These are phyloP conservation scores for Papio anubis DNA, from an alignment of 2,113 vertebrate genomes.

Conservation along the genomic window DNA sequence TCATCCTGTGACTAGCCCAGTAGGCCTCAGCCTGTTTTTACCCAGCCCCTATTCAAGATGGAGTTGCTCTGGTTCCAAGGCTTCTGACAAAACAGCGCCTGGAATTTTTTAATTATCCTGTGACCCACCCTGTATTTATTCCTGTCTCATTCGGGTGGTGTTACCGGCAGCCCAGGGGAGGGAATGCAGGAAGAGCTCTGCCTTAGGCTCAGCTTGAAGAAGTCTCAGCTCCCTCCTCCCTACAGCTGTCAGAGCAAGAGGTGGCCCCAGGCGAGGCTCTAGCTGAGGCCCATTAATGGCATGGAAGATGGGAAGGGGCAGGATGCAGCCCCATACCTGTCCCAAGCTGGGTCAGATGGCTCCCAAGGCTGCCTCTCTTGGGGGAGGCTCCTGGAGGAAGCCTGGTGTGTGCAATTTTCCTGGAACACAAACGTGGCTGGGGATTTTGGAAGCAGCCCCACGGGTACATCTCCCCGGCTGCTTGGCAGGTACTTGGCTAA, in stretches of 20 bases:
- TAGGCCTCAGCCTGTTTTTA: too few species aligned
- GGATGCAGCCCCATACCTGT: not conserved
- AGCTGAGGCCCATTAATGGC: not conserved
- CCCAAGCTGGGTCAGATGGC: not conserved
- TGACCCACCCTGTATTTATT: too few species aligned
- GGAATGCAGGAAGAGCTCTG: not conserved
- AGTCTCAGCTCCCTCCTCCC: not conserved
- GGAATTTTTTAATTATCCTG: too few species aligned
- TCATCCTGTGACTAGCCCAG: too few species aligned
- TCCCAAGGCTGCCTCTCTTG: not conserved
- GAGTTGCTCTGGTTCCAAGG: too few species aligned
- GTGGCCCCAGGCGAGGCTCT: not conserved
- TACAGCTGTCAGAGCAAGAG: not conserved
- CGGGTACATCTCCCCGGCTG: fast-evolving
- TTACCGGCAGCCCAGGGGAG: not conserved
- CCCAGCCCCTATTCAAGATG: too few species aligned
- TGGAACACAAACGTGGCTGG: not conserved
- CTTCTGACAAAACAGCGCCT: too few species aligned
- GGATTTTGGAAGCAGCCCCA: not conserved
- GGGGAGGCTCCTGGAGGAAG: not conserved
- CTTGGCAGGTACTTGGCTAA: not conserved
- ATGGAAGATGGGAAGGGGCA: not conserved
- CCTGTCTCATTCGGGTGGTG: not conserved
- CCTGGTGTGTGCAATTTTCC: not conserved
- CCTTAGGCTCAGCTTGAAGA: too few species aligned